These are phyloP conservation scores for Passerina amoena DNA, from an alignment of 2,113 vertebrate genomes.

Conservation along the genomic window DNA sequence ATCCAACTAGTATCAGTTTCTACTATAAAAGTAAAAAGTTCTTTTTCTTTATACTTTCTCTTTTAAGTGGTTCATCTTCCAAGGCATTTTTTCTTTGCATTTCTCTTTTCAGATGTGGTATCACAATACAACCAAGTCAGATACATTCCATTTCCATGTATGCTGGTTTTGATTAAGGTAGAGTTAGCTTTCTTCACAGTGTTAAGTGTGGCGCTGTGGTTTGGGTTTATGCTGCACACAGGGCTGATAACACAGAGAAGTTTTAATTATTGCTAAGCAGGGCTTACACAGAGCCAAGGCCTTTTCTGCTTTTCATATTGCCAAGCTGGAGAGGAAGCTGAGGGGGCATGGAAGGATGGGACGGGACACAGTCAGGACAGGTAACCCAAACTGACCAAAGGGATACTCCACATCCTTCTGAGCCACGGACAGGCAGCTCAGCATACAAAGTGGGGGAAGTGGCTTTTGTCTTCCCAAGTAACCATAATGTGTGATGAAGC, in stretches of 20 bases:
- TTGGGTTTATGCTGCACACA: not conserved
- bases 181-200: not conserved
- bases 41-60: not conserved
- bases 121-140: not conserved
- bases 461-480: not conserved
- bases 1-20: not conserved
- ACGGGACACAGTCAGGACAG: not conserved
- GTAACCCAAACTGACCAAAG: not conserved
- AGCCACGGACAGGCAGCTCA: not conserved
- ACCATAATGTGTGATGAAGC: not conserved
- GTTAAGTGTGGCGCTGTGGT: not conserved
- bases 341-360: not conserved
- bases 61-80: not conserved
- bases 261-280: not conserved
- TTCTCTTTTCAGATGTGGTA: not conserved
- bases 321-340: not conserved
- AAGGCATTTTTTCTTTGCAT: not conserved
- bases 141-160: not conserved
- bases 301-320: not conserved
- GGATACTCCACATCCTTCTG: not conserved
- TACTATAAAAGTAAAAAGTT: not conserved
- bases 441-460: not conserved
- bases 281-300: not conserved
- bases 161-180: not conserved
- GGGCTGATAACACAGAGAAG: not conserved